Conservation (phyloP, 2,797 vertebrate species). For the Astyanax mexicanus region DNA sequence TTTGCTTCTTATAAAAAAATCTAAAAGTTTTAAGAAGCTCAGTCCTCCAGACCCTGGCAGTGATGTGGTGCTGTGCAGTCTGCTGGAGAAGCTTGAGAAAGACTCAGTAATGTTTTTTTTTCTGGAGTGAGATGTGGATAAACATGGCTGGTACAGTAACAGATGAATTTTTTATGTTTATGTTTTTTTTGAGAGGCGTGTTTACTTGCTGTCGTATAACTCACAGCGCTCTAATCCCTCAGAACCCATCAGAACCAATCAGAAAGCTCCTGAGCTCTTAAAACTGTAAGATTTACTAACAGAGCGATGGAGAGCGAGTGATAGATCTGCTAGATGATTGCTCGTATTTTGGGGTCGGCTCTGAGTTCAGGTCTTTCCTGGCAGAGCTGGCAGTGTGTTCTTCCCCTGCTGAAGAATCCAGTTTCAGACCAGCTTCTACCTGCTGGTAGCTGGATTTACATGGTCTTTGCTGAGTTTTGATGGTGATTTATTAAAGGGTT, state of each 20-base stretch:
- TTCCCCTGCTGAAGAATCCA: no score
- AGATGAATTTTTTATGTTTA: constrained; percentile 1
- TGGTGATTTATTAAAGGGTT: no score
- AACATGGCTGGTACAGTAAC: not conserved
- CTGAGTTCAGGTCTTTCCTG: constrained; percentile 12
- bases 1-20: no score
- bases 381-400: not conserved
- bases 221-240: not conserved
- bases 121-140: not conserved
- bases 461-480: no score
- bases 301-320: constrained; percentile 2
- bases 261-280: constrained; percentile 11
- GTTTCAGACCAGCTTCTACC: no score
- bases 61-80: not conserved
- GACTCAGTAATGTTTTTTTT: not conserved
- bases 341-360: not conserved
- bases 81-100: not conserved
- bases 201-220: constrained; percentile 2
- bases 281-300: constrained; percentile 33
- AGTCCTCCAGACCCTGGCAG: not conserved
- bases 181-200: not conserved
- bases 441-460: no score
- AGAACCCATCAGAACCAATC: constrained; percentile 14
- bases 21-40: not conserved
- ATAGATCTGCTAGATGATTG: constrained; percentile 6